Base-by-base conservation (phyloP, 2,888 invertebrate genomes). In the Thalpophila matura region DNA sequence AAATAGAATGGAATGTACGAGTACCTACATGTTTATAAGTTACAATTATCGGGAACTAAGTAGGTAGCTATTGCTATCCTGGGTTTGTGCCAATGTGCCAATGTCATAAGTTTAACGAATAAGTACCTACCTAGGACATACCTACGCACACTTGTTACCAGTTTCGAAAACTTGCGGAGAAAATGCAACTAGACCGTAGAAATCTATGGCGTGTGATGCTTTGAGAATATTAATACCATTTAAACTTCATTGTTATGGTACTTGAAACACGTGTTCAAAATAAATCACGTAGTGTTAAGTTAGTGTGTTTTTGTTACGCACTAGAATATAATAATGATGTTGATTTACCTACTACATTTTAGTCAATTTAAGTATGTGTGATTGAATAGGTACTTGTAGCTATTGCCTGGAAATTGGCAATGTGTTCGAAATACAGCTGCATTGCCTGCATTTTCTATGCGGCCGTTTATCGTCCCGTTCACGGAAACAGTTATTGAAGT, bases 171-270 rank as follows among this genome's bases (percentile, higher is more conserved):
- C 26, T 43, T 38, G n/a, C 22, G n/a, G 24, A 56, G 49, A 64
- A 50, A 64, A 56, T 64, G 16, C 16, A 65, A 65, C 49, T 46
- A 49, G 43, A 33, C 10, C 33, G 29, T 64, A 68, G 72, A 68
- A 72, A 68, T 65, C 45, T 22, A 26, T 35, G n/a, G 16, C 29
- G 16, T 35, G 45, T 40, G 29, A 22, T 53, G 46, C 73, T 4
- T 56, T 26, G 14, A 37, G 73, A 72, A 68, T 72, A 56, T 24
- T 18, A 72, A 68, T 64, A 38, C 22, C 24, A 7, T 29, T 20
- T 16, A 20, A 29, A 9, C 3, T 31, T 22, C n/a, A 24, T 24
- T 24, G 27, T 3, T 7, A 24, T 33, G 0, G 14, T 35, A 45
- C 12, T 53, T 26, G n/a, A n/a, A 5, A 26, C n/a, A 16, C 16